Evolutionary conservation across 2,888 invertebrate genomes (phyloP).

Genomic region (Lottia gigantea): DNA sequence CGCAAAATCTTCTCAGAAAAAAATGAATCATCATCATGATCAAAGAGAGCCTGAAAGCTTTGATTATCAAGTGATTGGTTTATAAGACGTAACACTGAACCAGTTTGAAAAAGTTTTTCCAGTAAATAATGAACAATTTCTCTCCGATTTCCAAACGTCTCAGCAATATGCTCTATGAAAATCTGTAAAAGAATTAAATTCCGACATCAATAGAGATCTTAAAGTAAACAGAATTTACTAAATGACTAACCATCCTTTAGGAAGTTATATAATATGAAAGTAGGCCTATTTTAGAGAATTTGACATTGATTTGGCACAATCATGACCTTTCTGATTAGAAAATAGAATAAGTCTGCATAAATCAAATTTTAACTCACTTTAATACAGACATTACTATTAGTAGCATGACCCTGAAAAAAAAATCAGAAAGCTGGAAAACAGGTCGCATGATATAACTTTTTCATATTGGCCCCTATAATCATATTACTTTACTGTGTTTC

Average conservation of each 20-base stretch:
- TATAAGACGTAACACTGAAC: not conserved
- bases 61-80: not conserved
- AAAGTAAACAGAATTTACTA: too few relatives aligned
- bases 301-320: too few relatives aligned
- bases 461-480: too few relatives aligned
- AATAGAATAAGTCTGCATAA: not conserved
- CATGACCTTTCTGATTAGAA: too few relatives aligned
- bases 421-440: too few relatives aligned
- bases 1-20: constrained; percentile 45
- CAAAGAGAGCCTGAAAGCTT: constrained; percentile 41
- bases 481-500: too few relatives aligned
- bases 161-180: constrained; percentile 33
- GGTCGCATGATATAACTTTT: too few relatives aligned
- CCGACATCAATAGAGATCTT: too few relatives aligned
- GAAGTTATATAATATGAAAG: too few relatives aligned
- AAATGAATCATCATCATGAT: constrained; percentile 50
- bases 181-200: constrained; percentile 29
- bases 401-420: constrained; percentile 35
- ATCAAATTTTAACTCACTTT: constrained; percentile 34
- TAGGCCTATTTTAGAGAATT: too few relatives aligned
- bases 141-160: constrained; percentile 30
- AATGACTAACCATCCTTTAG: too few relatives aligned
- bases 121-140: constrained; percentile 17
- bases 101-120: constrained; percentile 27
- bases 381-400: constrained; percentile 41